Evolutionary conservation across 2,888 invertebrate species (phyloP).

Genomic region (Drosophila koepferae): DNA sequence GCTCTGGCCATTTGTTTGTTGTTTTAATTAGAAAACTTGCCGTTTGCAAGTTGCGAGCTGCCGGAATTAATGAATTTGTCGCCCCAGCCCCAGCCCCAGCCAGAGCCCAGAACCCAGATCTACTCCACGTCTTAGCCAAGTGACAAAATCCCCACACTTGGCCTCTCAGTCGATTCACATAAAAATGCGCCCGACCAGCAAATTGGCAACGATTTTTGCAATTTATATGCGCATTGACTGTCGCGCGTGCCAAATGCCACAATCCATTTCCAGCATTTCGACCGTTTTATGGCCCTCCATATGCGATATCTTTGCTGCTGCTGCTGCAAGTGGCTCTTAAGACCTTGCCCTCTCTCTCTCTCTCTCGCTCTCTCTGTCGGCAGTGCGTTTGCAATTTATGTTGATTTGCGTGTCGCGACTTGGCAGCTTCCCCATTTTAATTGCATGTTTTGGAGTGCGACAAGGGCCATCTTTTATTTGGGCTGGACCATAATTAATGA

Average conservation of each 20-base stretch:
- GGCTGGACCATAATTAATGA: conserved; percentile 72
- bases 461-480: conserved; percentile 62
- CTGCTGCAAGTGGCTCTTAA: conserved; percentile 22
- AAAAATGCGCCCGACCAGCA: conserved; percentile 65
- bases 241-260: conserved; percentile 70
- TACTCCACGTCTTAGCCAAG: background rate
- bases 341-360: background rate
- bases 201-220: conserved; percentile 56
- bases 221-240: conserved; percentile 57
- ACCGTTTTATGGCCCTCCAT: conserved; percentile 39
- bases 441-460: conserved; percentile 70
- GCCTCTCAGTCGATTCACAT: conserved; percentile 29
- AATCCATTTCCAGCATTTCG: conserved; percentile 48
- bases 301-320: conserved; percentile 31
- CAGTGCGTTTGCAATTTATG: conserved; percentile 63
- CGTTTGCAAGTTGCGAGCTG: conserved; percentile 43
- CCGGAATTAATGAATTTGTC: conserved; percentile 76
- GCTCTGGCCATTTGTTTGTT: conserved; percentile 76
- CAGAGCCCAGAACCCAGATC: background rate
- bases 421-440: conserved; percentile 60
- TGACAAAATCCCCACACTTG: background rate
- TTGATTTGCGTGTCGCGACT: conserved; percentile 74
- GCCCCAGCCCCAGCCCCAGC: background rate
- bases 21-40: conserved; percentile 81
- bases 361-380: background rate